Evolutionary conservation across 2,113 vertebrate genomes (phyloP).

Genomic region (Bujurquina vittata): DNA sequence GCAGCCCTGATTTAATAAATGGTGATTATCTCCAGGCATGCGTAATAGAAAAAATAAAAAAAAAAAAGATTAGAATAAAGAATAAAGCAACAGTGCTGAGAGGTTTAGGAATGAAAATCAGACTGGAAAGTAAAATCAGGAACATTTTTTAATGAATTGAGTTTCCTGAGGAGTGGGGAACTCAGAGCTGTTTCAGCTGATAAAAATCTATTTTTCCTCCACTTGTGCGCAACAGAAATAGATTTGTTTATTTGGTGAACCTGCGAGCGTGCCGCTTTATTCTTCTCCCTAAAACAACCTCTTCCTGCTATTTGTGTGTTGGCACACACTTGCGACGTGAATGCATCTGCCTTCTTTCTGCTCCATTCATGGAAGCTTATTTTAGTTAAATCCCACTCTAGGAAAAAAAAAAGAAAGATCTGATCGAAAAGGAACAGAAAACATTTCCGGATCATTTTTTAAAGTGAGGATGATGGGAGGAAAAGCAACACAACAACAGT

Average conservation of each 20-base stretch:
- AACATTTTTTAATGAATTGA: constrained; percentile 26
- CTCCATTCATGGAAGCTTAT: constrained; percentile 38
- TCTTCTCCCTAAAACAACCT: constrained; percentile 1
- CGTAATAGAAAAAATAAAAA: constrained; percentile 6
- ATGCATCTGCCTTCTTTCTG: constrained; percentile 15
- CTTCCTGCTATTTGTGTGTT: constrained; percentile 29
- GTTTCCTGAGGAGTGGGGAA: neutral
- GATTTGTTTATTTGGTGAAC: constrained; percentile 40
- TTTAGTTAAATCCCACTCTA: constrained; percentile 26
- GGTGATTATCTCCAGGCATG: constrained; percentile 47
- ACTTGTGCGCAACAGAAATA: constrained; percentile 14
- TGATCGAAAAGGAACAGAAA: constrained; percentile 29
- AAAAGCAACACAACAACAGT: neutral
- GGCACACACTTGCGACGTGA: constrained; percentile 4
- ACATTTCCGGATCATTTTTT: constrained; percentile 49
- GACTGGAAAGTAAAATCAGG: constrained; percentile 9
- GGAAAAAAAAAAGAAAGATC: neutral
- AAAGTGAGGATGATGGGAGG: neutral
- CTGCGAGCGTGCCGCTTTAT: neutral
- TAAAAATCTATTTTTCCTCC: neutral
- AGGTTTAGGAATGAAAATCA: constrained; percentile 6
- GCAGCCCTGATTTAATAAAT: constrained; percentile 46
- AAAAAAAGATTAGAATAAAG: neutral
- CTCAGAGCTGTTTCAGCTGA: neutral
- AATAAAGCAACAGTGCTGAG: neutral